These are phyloP conservation scores for Plumapathes pennacea DNA, from an alignment of 92 coral and sea anemone genomes.

Conservation along the genomic window DNA sequence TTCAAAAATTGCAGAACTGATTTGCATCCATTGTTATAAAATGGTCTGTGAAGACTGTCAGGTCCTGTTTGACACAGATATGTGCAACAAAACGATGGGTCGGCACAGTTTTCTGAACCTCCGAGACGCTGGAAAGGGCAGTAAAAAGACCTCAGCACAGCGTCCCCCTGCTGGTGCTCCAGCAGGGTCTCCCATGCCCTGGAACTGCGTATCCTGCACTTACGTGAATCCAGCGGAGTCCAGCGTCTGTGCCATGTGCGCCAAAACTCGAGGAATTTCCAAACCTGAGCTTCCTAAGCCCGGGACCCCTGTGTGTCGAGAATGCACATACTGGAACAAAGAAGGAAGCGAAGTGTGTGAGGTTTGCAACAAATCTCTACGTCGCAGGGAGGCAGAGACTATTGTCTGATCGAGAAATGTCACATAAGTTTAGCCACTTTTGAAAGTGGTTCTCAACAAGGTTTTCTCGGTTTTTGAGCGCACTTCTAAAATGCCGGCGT, in stretches of 20 bases:
- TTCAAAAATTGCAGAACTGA: too few species aligned
- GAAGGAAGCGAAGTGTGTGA: slow-evolving; percentile 33
- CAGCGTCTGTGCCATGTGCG: slow-evolving; percentile 57
- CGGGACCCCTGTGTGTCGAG: slow-evolving; percentile 39
- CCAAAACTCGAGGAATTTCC: slow-evolving; percentile 44
- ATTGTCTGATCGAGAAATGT: slow-evolving; percentile 12
- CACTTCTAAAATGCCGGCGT: too few species aligned
- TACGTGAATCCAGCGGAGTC: slow-evolving; percentile 26
- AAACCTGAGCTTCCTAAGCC: slow-evolving; percentile 4
- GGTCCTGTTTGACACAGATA: too few species aligned
- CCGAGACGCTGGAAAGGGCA: not conserved
- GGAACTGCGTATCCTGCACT: slow-evolving; percentile 69
- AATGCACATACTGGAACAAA: slow-evolving; percentile 42
- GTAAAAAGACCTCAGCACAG: not conserved
- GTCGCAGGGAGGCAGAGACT: slow-evolving; percentile 16
- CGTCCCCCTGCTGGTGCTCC: not conserved
- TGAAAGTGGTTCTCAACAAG: too few species aligned
- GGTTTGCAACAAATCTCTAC: slow-evolving; percentile 24
- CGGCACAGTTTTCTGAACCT: not conserved
- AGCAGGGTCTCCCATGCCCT: not conserved
- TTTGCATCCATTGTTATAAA: slow-evolving; percentile 23
- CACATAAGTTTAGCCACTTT: too few species aligned
- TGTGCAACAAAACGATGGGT: too few species aligned
- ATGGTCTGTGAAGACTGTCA: slow-evolving; percentile 13
- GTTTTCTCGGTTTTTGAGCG: too few species aligned